These are phyloP conservation scores for Cataglyphis hispanica DNA, from an alignment of 1,140 invertebrate genomes.

Conservation along the genomic window DNA sequence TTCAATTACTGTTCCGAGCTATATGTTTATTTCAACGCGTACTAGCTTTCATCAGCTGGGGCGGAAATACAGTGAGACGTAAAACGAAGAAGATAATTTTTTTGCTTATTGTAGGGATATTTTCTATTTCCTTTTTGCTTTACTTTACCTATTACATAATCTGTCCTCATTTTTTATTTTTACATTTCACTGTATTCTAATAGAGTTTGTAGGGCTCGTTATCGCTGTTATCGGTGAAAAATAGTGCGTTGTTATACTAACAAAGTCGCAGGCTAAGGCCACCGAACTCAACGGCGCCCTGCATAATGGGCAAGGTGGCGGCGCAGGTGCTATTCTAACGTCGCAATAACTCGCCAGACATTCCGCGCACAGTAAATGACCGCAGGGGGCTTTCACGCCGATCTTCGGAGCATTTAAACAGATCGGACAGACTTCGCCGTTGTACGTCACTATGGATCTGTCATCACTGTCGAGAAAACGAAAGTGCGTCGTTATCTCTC, in stretches of 20 bases:
- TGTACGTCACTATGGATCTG: constrained; percentile 44
- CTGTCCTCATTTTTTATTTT: constrained; percentile 6
- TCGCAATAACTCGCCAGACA: constrained; percentile 77
- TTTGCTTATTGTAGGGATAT: not conserved
- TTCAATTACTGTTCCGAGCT: not conserved
- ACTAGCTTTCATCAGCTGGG: not conserved
- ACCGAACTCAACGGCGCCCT: constrained; percentile 75
- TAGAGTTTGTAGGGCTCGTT: not conserved
- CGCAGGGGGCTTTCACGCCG: constrained; percentile 72
- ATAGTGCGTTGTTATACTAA: constrained; percentile 41
- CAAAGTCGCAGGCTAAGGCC: constrained; percentile 72
- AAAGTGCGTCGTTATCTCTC: no score
- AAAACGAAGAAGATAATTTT: not conserved
- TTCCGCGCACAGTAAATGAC: constrained; percentile 76
- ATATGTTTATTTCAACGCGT: not conserved
- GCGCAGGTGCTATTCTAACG: constrained; percentile 51
- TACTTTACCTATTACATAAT: not conserved
- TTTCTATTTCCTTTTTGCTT: not conserved
- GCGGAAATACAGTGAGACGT: not conserved
- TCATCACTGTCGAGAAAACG: not conserved
- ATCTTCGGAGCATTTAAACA: constrained; percentile 73
- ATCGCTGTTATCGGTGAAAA: not conserved
- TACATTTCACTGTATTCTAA: not conserved
- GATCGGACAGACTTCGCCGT: constrained; percentile 78
- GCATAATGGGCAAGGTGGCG: constrained; percentile 80